phyloP scores from a whole-genome alignment of 37 sponge, comb jelly and placozoan genomes.

The Lycopodina hypogea region DNA sequence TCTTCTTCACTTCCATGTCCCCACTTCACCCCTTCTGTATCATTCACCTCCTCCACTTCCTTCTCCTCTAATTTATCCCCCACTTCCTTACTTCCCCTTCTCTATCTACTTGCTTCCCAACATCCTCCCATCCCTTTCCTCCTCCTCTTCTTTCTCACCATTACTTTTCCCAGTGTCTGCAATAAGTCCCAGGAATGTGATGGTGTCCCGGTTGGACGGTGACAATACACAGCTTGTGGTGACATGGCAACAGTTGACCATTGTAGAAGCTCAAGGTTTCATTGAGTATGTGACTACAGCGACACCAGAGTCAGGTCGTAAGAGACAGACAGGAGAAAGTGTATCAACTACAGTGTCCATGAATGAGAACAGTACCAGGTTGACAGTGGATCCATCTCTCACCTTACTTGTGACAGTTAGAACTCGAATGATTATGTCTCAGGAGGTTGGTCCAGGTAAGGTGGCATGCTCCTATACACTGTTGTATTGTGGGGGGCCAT shows the following conservation, averaged over 20 bases:
- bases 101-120: background rate
- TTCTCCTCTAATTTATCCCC: too few relatives aligned
- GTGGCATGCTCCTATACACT: too few relatives aligned
- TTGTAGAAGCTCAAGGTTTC: constrained; percentile 36
- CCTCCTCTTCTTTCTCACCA: background rate
- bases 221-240: constrained; percentile 19
- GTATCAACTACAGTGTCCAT: background rate
- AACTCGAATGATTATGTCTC: too few relatives aligned
- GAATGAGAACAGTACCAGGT: background rate
- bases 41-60: background rate
- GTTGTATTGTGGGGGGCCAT: too few relatives aligned
- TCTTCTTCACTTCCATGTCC: background rate
- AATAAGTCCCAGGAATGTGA: constrained; percentile 15
- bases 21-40: background rate
- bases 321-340: constrained; percentile 10
- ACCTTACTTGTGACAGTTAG: constrained; percentile 9
- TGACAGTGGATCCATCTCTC: constrained; percentile 9
- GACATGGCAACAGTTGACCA: constrained; percentile 18
- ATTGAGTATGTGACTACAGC: constrained; percentile 12
- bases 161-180: background rate
- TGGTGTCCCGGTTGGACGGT: background rate
- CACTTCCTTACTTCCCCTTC: too few relatives aligned
- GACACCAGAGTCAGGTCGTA: background rate
- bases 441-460: too few relatives aligned
- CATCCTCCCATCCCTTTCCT: background rate